phyloP scores from a whole-genome alignment of 2,888 invertebrate species.

The Lasioglossum calceatum region DNA sequence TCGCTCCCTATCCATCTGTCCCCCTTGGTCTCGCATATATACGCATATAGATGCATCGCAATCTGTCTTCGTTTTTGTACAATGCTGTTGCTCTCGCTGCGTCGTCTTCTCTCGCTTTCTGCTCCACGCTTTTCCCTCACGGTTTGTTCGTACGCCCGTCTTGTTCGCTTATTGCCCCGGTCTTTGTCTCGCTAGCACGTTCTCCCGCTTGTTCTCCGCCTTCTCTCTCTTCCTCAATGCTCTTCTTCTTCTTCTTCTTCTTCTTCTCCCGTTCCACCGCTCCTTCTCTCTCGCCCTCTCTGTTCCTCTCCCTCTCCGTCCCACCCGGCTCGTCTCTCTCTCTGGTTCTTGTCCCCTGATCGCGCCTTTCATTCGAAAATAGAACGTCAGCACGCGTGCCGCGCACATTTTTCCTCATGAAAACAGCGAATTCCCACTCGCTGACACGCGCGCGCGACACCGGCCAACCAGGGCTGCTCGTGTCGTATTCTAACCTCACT shows the following conservation, averaged over 20 bases:
- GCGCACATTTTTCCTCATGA: conserved; percentile 79
- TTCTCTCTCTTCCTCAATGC: neutral
- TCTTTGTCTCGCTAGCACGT: conserved; percentile 48
- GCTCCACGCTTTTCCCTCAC: conserved; percentile 57
- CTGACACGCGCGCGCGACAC: conserved; percentile 64
- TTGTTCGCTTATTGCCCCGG: conserved; percentile 48
- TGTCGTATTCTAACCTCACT: conserved; percentile 59
- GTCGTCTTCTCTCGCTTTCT: conserved; percentile 53
- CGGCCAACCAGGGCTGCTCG: conserved; percentile 29
- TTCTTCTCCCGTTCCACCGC: conserved; percentile 4
- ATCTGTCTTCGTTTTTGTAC: conserved; percentile 59
- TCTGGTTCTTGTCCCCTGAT: conserved; percentile 68
- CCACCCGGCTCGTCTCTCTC: conserved; percentile 24
- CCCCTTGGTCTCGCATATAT: conserved; percentile 16
- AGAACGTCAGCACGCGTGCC: conserved; percentile 80
- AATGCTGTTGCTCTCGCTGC: conserved; percentile 58
- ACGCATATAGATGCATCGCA: conserved; percentile 37
- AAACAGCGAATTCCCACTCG: conserved; percentile 76
- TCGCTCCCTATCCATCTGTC: conserved; percentile 10
- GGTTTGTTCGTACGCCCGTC: conserved; percentile 54
- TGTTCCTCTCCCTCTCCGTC: conserved; percentile 37
- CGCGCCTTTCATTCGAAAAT: conserved; percentile 81
- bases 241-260: neutral
- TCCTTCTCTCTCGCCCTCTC: conserved; percentile 5
- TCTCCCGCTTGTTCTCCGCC: neutral